Conservation (phyloP, 1,140 invertebrate species). For the Carcinoscorpius rotundicauda region DNA sequence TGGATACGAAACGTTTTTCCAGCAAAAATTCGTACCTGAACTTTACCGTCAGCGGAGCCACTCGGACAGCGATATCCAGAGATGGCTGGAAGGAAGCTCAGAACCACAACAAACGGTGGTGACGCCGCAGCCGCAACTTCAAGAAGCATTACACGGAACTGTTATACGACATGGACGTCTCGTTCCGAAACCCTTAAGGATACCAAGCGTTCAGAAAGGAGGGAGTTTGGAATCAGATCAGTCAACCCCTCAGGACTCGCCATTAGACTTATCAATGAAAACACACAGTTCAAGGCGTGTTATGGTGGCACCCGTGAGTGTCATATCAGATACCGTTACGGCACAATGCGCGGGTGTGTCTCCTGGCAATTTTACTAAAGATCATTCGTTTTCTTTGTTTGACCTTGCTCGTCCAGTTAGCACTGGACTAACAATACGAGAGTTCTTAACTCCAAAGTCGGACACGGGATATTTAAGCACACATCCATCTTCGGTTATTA, state of each 20-base stretch:
- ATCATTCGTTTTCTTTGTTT: background rate
- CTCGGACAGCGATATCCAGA: constrained; percentile 54
- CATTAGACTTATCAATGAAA: constrained; percentile 72
- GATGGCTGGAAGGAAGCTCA: constrained; percentile 22
- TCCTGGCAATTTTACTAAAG: no score
- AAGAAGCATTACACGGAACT: constrained; percentile 15
- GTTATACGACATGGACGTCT: constrained; percentile 24
- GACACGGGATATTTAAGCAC: no score
- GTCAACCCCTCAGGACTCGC: constrained; percentile 57
- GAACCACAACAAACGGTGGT: constrained; percentile 25
- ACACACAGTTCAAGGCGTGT: constrained; percentile 15
- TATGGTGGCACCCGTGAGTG: background rate
- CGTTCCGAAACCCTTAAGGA: constrained; percentile 31
- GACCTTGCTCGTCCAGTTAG: background rate
- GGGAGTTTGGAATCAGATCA: constrained; percentile 26
- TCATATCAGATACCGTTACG: constrained; percentile 40
- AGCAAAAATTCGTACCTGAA: constrained; percentile 57
- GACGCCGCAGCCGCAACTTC: constrained; percentile 14
- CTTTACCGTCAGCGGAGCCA: constrained; percentile 48
- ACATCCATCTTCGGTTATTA: no score
- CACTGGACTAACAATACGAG: no score
- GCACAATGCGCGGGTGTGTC: constrained; percentile 32
- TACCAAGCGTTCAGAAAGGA: constrained; percentile 28
- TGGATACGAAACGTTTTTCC: constrained; percentile 32
- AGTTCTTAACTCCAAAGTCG: no score